phyloP scores from a whole-genome alignment of 1,140 invertebrate species.

The Latrodectus geometricus region DNA sequence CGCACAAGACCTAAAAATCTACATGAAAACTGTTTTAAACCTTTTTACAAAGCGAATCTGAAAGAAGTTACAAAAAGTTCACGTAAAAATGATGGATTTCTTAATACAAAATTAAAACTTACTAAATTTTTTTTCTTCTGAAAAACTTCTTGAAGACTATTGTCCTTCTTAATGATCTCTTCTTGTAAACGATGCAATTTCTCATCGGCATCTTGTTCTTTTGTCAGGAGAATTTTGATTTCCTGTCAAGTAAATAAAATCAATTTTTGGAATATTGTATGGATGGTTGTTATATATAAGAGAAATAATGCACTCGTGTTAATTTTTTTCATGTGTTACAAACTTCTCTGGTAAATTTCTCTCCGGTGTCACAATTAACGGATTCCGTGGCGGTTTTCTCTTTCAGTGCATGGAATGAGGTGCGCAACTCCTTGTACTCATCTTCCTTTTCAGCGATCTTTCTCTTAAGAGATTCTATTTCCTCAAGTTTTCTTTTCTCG shows the following conservation, averaged over 20 bases:
- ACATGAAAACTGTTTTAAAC: no score
- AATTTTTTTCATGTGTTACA: background rate
- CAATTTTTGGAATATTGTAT: background rate
- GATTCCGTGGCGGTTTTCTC: background rate
- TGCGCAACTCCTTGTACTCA: background rate
- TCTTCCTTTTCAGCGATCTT: background rate
- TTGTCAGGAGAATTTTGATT: background rate
- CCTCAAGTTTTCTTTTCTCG: background rate
- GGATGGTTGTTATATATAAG: background rate
- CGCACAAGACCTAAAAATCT: no score
- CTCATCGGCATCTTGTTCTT: background rate
- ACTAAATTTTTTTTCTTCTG: background rate
- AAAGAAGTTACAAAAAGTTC: no score
- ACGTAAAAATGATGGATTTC: no score
- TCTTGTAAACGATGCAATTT: background rate
- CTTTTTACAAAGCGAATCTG: no score
- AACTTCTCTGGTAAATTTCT: slow-evolving; percentile 12
- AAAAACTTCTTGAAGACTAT: background rate
- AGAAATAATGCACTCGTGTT: background rate
- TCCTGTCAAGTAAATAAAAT: background rate
- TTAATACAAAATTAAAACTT: background rate
- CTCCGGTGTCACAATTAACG: slow-evolving; percentile 18
- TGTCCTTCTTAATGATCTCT: background rate
- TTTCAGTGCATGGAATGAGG: background rate
- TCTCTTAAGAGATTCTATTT: background rate